Percentiles rank a stretch among this genome's conserved stretches.
Conservation (phyloP, 1,140 invertebrate genomes). For the Rhopalosiphum padi region DNA sequence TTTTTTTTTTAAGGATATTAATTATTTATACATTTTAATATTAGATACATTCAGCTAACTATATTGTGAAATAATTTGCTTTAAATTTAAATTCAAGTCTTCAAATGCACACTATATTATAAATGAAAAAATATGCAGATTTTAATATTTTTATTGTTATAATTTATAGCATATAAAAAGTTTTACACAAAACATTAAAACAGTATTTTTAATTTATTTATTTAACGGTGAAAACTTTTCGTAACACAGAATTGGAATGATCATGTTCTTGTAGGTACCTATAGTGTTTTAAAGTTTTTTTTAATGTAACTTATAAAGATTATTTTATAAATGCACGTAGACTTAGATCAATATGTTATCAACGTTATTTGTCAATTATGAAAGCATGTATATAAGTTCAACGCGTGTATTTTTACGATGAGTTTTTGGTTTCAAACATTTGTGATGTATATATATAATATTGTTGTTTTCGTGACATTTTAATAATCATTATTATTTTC, state of each 20-base stretch:
- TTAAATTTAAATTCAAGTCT: neutral
- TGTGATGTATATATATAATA: constrained; percentile 40
- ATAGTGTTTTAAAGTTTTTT: neutral
- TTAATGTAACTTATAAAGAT: neutral
- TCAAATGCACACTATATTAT: neutral
- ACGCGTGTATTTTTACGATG: neutral
- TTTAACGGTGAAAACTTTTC: neutral
- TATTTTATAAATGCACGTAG: neutral
- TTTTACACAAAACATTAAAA: neutral
- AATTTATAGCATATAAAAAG: neutral
- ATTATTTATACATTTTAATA: neutral
- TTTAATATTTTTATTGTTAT: neutral
- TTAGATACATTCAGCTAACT: neutral
- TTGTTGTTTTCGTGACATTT: constrained; percentile 48
- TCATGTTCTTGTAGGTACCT: neutral
- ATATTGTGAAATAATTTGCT: neutral
- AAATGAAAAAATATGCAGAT: neutral
- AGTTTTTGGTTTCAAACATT: constrained; percentile 27
- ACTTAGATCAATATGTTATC: neutral
- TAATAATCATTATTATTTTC: constrained; percentile 46
- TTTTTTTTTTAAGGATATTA: neutral
- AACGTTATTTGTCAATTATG: neutral
- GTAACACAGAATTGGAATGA: neutral
- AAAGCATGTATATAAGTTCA: neutral
- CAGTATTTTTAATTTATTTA: constrained; percentile 20